phyloP scores from a whole-genome alignment of 2,888 invertebrate species.

The Iphiclides podalirius region DNA sequence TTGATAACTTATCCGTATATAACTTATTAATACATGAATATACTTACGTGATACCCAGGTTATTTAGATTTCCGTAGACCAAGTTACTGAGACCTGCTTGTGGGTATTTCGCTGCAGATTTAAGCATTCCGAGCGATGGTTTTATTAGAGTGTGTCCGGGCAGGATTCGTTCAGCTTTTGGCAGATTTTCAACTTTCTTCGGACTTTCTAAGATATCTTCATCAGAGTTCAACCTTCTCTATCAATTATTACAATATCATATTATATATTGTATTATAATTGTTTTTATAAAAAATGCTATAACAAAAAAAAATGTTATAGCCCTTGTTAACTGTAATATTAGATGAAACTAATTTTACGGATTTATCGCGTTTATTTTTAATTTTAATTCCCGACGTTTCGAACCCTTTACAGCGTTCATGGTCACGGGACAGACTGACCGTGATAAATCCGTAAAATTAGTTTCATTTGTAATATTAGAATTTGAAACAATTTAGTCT shows the following conservation, averaged over 20 bases:
- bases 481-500: no score
- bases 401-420: no score
- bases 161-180: conserved; percentile 34
- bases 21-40: not conserved
- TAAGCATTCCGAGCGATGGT: conserved; percentile 40
- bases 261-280: conserved; percentile 1
- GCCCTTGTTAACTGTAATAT: no score
- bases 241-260: not conserved
- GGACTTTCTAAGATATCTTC: conserved; percentile 27
- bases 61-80: conserved; percentile 47
- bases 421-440: no score
- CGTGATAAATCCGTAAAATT: no score
- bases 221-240: conserved; percentile 11
- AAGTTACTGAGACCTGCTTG: conserved; percentile 29
- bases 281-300: no score
- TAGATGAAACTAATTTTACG: no score
- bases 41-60: conserved; percentile 50
- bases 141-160: conserved; percentile 51
- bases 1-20: no score
- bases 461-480: no score
- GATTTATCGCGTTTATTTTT: no score
- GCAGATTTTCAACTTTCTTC: conserved; percentile 36
- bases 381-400: no score
- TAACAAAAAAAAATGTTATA: no score
- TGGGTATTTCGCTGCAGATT: conserved; percentile 47